Evolutionary conservation across 2,797 vertebrate genomes (phyloP).

Genomic region (Sarcoramphus papa): DNA sequence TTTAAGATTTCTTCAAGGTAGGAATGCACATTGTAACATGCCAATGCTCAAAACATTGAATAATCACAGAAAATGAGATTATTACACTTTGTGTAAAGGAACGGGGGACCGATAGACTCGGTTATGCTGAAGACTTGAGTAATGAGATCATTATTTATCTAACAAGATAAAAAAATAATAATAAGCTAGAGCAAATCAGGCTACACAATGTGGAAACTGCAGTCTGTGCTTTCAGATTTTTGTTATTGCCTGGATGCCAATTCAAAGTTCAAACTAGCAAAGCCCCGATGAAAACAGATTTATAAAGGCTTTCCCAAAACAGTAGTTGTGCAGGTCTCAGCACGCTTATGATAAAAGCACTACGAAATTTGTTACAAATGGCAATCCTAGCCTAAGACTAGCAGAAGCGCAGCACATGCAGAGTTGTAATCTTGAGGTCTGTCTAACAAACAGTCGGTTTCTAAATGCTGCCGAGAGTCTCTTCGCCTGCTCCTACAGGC

Average conservation of each 20-base stretch:
- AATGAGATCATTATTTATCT: background rate
- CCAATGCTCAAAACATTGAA: background rate
- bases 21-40: background rate
- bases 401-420: rapidly evolving
- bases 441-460: background rate
- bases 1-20: background rate
- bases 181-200: background rate
- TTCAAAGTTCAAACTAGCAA: background rate
- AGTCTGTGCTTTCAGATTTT: background rate
- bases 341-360: background rate
- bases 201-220: background rate
- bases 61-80: background rate
- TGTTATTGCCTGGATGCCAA: background rate
- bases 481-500: background rate
- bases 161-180: background rate
- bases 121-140: background rate
- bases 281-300: background rate
- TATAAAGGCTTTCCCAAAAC: background rate
- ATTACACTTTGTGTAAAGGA: background rate
- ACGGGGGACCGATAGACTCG: rapidly evolving
- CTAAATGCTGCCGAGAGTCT: background rate
- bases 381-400: background rate
- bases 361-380: rapidly evolving
- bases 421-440: background rate
- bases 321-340: background rate